Evolutionary conservation across 1,140 invertebrate genomes (phyloP), one percentile per base, ranked within the genome.

Genomic region (Lutraria rhynchaena): DNA sequence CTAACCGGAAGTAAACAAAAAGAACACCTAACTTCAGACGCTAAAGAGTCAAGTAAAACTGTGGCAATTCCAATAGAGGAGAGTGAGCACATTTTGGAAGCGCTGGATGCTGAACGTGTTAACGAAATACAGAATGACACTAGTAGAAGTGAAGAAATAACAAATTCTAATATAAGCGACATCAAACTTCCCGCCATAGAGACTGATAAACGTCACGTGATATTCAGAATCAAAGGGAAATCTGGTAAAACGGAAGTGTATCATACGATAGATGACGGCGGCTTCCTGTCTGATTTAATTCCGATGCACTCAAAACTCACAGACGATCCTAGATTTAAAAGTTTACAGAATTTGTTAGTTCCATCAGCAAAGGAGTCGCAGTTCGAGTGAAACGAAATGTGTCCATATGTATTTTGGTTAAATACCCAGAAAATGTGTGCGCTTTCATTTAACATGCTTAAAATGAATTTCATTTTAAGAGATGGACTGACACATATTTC

Each of bases 191-290:
- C 85, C 0, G 53, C 55, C 1, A 58, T 85, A 15, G 76, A 82
- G 27, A 78, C 60, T 1, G 63, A 83, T 35, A 81, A 86, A 61
- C 70, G 81, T 65, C 86, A 87, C 29, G 80, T 87, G 55, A 80
- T 86, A 17, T 84, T 89, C 35, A 86, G 84, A 78, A 22, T 86
- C n/a, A 85, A 85, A 58, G 85, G 83, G 22, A 65, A 63, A 9
- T 65, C 71, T 46, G 88, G 88, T n/a, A 70, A 87, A 61, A 87
- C 83, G n/a, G 82, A 87, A 60, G 67, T 89, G 19, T 83, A 87
- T 63, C 88, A 89, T 61, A 87, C 88, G 19, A 67, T 87, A 60
- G 81, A 82, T 37, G 84, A 86, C 13, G 63, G 83, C 17, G 77
- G 69, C 3, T 63, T 87, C 19, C 76, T 87, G 17, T 78, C 78